Percentiles rank a stretch among this genome's conserved stretches.
phyloP scores from a whole-genome alignment of 2,888 invertebrate genomes.

The Platycheirus rosarum region DNA sequence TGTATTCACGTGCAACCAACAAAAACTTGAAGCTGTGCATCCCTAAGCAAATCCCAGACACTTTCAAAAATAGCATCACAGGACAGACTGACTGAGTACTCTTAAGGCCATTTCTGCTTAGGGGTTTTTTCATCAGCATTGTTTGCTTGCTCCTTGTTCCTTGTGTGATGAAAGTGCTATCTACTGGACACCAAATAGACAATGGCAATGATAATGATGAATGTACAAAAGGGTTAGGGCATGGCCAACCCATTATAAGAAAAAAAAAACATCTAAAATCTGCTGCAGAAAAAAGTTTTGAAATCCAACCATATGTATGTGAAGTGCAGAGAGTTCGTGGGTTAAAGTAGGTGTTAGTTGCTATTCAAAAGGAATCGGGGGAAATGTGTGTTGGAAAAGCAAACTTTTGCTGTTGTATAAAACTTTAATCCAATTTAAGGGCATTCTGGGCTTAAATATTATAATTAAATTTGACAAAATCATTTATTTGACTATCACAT shows the following conservation, averaged over 20 bases:
- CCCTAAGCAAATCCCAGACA: slow-evolving; percentile 1
- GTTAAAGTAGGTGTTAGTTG: not conserved
- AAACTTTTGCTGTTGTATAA: not conserved
- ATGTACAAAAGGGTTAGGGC: not conserved
- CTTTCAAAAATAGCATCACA: not conserved
- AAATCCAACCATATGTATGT: not conserved
- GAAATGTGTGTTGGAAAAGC: not conserved
- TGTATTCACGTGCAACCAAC: slow-evolving; percentile 3
- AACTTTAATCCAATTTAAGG: not conserved
- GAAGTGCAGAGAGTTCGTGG: not conserved
- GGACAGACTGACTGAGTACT: not conserved
- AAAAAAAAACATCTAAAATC: slow-evolving; percentile 21
- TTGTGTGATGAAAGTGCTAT: slow-evolving; percentile 11
- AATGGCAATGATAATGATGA: slow-evolving; percentile 42
- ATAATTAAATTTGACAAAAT: no score
- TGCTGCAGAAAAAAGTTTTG: slow-evolving; percentile 20
- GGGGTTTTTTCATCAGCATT: not conserved
- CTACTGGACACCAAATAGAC: not conserved
- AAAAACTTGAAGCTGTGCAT: not conserved
- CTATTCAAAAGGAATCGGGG: not conserved
- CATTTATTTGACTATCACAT: no score
- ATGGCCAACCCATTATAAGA: slow-evolving; percentile 27
- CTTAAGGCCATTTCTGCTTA: not conserved
- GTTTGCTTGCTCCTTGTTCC: no score
- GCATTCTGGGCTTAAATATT: no score